phyloP scores from a whole-genome alignment of 2,888 invertebrate species.

The Leuctra nigra region DNA sequence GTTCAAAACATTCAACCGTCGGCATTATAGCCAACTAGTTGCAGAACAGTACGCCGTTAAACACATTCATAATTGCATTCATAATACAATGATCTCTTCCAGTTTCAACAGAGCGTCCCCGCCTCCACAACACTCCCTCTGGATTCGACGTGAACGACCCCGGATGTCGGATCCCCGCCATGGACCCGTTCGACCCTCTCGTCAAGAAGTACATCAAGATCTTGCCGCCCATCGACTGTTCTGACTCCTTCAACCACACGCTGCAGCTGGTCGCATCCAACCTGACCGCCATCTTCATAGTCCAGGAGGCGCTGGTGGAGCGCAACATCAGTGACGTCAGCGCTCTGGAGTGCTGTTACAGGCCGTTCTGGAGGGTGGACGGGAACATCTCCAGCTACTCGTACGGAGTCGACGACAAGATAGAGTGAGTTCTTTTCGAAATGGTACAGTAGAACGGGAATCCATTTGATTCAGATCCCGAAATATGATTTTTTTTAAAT shows the following conservation, averaged over 20 bases:
- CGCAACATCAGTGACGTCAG: slow-evolving; percentile 45
- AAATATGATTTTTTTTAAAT: too few relatives aligned
- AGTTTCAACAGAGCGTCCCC: too few relatives aligned
- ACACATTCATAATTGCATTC: too few relatives aligned
- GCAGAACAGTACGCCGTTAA: too few relatives aligned
- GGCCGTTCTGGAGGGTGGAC: slow-evolving; percentile 22
- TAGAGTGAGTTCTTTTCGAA: slow-evolving; percentile 15
- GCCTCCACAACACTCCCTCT: slow-evolving; percentile 4
- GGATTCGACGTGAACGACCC: slow-evolving; percentile 26
- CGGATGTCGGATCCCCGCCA: slow-evolving; percentile 27
- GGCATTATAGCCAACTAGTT: too few relatives aligned
- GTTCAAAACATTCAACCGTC: too few relatives aligned
- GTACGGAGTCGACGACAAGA: slow-evolving; percentile 15
- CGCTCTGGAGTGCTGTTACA: slow-evolving; percentile 37
- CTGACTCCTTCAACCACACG: neutral
- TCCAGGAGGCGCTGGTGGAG: slow-evolving; percentile 42
- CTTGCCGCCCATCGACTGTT: slow-evolving; percentile 20
- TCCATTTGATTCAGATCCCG: neutral
- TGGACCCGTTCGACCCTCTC: slow-evolving; percentile 25
- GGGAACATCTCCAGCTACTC: slow-evolving; percentile 12
- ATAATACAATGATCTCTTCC: too few relatives aligned
- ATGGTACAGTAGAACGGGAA: neutral
- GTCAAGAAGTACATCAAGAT: slow-evolving; percentile 20
- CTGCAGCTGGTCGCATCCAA: slow-evolving; percentile 25
- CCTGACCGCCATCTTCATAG: slow-evolving; percentile 51